phyloP scores from a whole-genome alignment of 2,888 invertebrate species.

The Oligia latruncula region DNA sequence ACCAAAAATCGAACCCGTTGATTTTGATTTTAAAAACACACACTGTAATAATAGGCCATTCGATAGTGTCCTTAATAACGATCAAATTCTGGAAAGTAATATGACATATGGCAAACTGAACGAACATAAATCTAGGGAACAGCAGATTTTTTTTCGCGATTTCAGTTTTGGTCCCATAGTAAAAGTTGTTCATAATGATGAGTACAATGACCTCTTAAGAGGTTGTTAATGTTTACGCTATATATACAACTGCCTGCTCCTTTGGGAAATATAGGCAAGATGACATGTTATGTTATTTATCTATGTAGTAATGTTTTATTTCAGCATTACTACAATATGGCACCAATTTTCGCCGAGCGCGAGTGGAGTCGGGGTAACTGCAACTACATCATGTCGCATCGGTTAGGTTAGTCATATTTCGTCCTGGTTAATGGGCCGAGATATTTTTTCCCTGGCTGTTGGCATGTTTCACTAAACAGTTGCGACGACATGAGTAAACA shows the following conservation, averaged over 20 bases:
- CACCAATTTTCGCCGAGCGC: slow-evolving; percentile 8
- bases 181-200: too few relatives aligned
- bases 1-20: too few relatives aligned
- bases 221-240: neutral
- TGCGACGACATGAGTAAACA: slow-evolving; percentile 58
- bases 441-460: slow-evolving; percentile 61
- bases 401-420: slow-evolving; percentile 54
- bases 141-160: too few relatives aligned
- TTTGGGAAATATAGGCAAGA: neutral
- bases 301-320: neutral
- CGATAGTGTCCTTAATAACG: too few relatives aligned
- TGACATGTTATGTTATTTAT: neutral
- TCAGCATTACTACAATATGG: neutral
- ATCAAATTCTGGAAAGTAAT: too few relatives aligned
- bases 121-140: too few relatives aligned
- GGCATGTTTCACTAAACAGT: slow-evolving; percentile 62
- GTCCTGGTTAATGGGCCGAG: slow-evolving; percentile 59
- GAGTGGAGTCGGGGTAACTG: slow-evolving; percentile 38
- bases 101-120: too few relatives aligned
- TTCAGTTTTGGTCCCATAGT: too few relatives aligned
- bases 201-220: too few relatives aligned
- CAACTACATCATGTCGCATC: slow-evolving; percentile 51
- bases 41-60: too few relatives aligned
- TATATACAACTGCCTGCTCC: neutral
- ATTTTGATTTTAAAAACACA: too few relatives aligned